These are phyloP conservation scores for Odontophorus gujanensis DNA, from an alignment of 2,113 vertebrate genomes.

Conservation along the genomic window DNA sequence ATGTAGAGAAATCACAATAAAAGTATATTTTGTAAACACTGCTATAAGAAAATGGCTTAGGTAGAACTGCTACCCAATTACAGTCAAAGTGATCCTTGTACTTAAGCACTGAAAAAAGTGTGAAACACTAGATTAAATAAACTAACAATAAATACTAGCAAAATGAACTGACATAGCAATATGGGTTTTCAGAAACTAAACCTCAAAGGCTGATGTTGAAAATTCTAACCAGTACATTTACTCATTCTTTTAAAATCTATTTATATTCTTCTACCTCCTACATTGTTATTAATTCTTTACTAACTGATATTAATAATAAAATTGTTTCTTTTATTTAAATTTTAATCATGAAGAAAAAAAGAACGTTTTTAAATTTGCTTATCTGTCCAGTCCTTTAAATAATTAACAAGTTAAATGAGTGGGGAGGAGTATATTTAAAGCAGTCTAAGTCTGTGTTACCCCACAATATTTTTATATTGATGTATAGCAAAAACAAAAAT, in stretches of 20 bases:
- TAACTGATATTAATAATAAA: background rate
- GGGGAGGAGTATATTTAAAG: background rate
- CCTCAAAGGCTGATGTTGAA: background rate
- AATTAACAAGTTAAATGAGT: background rate
- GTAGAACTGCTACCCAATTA: background rate
- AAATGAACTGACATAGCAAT: background rate
- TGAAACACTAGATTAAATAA: background rate
- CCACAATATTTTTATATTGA: background rate
- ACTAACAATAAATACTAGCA: background rate
- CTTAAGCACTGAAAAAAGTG: background rate
- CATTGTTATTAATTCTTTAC: background rate
- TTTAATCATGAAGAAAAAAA: background rate
- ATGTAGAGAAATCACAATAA: background rate
- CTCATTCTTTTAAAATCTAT: background rate
- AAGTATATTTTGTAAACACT: background rate
- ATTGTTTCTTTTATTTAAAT: background rate
- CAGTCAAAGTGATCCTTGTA: background rate
- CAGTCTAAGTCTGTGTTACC: background rate
- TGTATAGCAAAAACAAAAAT: background rate
- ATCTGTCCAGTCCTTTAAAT: background rate
- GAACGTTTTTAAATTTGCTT: background rate
- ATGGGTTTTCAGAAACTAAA: background rate
- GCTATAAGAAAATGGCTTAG: background rate
- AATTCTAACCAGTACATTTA: background rate
- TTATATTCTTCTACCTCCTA: background rate